Evolutionary conservation across 1,140 invertebrate genomes (phyloP), one percentile per base, ranked within the genome.

Genomic region (Neodiprion lecontei): DNA sequence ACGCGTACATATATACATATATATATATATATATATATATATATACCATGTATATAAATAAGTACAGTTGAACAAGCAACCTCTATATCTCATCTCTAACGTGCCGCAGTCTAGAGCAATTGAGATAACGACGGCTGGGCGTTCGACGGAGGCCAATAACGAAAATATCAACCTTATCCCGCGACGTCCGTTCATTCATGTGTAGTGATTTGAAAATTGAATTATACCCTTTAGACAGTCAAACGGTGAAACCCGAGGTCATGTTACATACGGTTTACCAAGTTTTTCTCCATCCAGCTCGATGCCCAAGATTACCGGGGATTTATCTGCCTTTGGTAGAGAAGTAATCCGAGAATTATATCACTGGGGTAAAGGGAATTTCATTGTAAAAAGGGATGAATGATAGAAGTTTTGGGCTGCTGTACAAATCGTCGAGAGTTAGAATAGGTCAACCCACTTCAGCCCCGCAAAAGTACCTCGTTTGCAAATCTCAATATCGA

Each of bases 191-290:
- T 61, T 61, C 53, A 61, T 61, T 61, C 11, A 61, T 61, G 11
- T 40, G 28, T 40, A 61, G 53, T 61, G 53, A 61, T 61, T 61
- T 61, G 53, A 61, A 61, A 61, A 61, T 61, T 61, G 53, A 61
- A 40, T 40, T 61, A 17, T 9, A 14, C 11, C 3, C 53, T 61
- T 61, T 61, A 9, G 53, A 61, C 53, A 3, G 11, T 61, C 53
- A 61, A 17, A 40, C 53, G 53, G 3, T 14, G 4, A 61, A 17
- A 12, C n/a, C 53, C 53, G n/a, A 17, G 53, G 11, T 14, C 53
- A 14, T 61, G 5, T 40, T 40, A 40, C 28, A 5, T 40, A 40
- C 28, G 28, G 5, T 40, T 40, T 40, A 5, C 28, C 28, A 5
- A 40, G 28, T 40, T 40, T 40, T 40, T 40, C 28, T 40, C 28